phyloP scores from a whole-genome alignment of 2,888 invertebrate species.

The Epirrita christyi region DNA sequence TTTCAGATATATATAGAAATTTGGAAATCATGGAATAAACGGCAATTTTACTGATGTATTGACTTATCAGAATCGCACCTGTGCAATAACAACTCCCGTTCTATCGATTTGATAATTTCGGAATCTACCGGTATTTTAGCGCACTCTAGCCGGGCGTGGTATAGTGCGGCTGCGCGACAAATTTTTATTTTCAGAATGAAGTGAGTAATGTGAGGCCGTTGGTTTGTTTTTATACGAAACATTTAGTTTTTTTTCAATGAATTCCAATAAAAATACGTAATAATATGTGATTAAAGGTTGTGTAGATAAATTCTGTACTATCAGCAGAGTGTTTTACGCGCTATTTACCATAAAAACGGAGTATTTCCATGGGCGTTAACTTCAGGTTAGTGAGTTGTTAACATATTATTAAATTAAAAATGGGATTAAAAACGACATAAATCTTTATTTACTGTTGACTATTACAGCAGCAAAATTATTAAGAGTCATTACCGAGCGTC shows the following conservation, averaged over 20 bases:
- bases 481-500: not conserved
- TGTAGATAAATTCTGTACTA: conserved; percentile 45
- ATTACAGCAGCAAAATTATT: not conserved
- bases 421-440: conserved; percentile 38
- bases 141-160: conserved; percentile 75
- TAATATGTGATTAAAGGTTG: conserved; percentile 32
- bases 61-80: no score
- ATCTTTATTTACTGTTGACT: conserved; percentile 2
- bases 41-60: no score
- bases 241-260: conserved; percentile 52
- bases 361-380: conserved; percentile 80
- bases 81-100: no score
- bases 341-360: conserved; percentile 50
- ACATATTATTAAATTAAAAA: conserved; percentile 76
- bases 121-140: conserved; percentile 47
- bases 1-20: no score
- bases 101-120: conserved; percentile 24
- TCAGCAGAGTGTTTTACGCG: conserved; percentile 46
- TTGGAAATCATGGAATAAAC: no score
- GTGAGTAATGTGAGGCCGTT: conserved; percentile 66
- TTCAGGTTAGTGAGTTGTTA: conserved; percentile 67
- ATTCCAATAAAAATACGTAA: conserved; percentile 35
- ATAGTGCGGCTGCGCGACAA: conserved; percentile 78
- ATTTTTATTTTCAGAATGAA: conserved; percentile 61
- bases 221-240: conserved; percentile 60